Conservation (phyloP, 2,113 vertebrate species). For the Tiliqua scincoides region DNA sequence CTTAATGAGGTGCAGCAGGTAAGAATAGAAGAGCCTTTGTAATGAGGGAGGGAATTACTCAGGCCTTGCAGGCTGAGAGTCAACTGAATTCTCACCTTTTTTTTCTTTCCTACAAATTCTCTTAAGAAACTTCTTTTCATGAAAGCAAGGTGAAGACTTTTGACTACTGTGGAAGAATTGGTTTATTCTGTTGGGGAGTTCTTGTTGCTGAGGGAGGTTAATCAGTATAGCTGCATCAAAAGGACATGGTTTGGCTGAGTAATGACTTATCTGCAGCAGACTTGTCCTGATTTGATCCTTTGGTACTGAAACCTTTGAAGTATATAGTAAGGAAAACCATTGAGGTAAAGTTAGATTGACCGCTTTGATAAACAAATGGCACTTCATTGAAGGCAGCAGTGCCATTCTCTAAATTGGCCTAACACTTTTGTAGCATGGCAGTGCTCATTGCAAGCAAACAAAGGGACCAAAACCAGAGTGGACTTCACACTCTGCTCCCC, state of each 20-base stretch:
- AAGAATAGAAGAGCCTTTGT: constrained; percentile 42
- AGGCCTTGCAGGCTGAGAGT: neutral
- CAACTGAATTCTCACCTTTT: neutral
- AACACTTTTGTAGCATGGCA: neutral
- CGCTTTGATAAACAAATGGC: neutral
- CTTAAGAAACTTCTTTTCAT: neutral
- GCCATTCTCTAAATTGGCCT: neutral
- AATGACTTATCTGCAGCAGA: neutral
- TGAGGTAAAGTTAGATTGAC: neutral
- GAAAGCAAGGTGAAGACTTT: neutral
- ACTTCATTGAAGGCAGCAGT: neutral
- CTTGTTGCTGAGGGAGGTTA: neutral
- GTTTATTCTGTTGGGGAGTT: neutral
- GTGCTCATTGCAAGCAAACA: neutral
- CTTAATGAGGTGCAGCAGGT: constrained; percentile 97
- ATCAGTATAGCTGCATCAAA: neutral
- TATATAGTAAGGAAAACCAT: neutral
- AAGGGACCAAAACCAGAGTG: neutral
- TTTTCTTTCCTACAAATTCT: neutral
- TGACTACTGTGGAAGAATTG: neutral
- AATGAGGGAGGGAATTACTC: neutral
- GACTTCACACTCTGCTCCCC: neutral
- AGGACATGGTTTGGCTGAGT: neutral
- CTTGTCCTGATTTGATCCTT: neutral
- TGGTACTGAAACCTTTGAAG: neutral